These are phyloP conservation scores for Chauna torquata DNA, from an alignment of 2,113 vertebrate genomes.

Conservation along the genomic window DNA sequence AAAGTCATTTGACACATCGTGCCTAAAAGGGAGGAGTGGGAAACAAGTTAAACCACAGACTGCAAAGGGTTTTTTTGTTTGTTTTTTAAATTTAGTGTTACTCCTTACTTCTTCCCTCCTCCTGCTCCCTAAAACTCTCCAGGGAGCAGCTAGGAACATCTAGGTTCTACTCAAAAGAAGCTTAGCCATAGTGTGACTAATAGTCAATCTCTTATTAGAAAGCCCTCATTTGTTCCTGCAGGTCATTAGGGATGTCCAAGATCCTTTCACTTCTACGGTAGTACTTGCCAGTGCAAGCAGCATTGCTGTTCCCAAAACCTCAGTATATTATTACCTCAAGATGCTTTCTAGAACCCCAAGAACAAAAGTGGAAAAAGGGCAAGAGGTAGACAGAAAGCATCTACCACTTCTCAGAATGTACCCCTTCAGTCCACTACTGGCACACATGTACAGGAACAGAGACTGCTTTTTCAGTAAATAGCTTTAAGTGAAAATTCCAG, in stretches of 20 bases:
- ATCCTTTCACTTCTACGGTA: not conserved
- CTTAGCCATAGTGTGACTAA: not conserved
- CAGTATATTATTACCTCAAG: not conserved
- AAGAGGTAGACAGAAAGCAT: not conserved
- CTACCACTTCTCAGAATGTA: not conserved
- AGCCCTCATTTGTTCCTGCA: not conserved
- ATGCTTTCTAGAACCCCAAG: not conserved
- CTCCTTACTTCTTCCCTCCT: not conserved
- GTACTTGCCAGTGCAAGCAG: not conserved
- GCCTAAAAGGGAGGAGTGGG: conserved; percentile 70
- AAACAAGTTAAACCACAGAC: not conserved
- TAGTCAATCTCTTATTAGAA: not conserved
- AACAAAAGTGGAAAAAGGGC: not conserved
- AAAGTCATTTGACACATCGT: conserved; percentile 90
- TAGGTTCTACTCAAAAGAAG: not conserved
- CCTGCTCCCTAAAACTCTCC: not conserved
- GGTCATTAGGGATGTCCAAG: not conserved
- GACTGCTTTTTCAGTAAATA: not conserved
- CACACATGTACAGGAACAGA: not conserved
- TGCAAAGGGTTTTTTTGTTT: not conserved
- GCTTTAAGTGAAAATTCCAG: not conserved
- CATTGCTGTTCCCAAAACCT: too few species aligned
- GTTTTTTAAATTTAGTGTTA: not conserved
- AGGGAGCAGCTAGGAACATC: not conserved
- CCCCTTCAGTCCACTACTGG: not conserved